phyloP scores from a whole-genome alignment of 2,113 vertebrate species.

The Dolichotis patagonum region DNA sequence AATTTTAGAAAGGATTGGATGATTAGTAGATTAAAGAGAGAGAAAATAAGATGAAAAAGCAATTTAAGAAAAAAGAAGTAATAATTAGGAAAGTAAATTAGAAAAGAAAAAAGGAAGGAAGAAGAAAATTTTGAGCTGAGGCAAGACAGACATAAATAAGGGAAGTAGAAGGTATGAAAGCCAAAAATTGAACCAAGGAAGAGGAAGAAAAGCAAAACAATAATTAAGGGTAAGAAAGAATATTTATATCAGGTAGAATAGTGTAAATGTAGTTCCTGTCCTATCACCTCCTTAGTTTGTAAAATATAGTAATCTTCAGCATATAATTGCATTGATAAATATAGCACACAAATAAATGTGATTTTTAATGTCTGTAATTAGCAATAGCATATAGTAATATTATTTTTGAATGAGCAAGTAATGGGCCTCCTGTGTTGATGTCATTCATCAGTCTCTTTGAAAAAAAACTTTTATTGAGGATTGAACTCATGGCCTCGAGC shows the following conservation, averaged over 20 bases:
- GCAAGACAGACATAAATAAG: not conserved
- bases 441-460: not conserved
- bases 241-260: not conserved
- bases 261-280: not conserved
- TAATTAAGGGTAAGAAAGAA: not conserved
- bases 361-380: not conserved
- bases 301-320: not conserved
- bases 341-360: not conserved
- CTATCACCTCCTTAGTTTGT: not conserved
- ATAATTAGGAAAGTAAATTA: not conserved
- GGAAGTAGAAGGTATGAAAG: not conserved
- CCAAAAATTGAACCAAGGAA: not conserved
- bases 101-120: not conserved
- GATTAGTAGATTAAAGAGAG: not conserved
- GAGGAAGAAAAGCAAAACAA: too few species aligned
- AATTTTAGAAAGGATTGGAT: not conserved
- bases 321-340: not conserved
- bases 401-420: not conserved
- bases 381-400: not conserved
- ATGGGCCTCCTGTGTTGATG: not conserved
- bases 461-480: too few species aligned
- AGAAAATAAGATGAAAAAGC: not conserved
- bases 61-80: not conserved
- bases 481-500: too few species aligned
- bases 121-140: not conserved